These are phyloP conservation scores for Paragorgia papillata DNA, from an alignment of 92 coral and sea anemone genomes.

Conservation along the genomic window DNA sequence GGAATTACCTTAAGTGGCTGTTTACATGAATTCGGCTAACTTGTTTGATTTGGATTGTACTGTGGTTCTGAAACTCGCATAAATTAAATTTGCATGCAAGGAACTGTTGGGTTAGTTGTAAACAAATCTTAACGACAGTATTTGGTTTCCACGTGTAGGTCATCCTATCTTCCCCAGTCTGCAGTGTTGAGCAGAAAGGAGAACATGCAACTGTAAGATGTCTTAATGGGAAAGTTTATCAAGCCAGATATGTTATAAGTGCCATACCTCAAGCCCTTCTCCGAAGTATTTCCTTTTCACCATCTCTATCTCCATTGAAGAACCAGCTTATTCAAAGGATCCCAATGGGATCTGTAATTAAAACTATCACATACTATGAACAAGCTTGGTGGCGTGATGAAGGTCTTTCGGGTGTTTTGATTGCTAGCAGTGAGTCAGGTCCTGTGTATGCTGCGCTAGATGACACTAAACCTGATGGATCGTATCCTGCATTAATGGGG, in stretches of 20 bases:
- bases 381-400: conserved; percentile 86
- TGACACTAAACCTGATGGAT: conserved; percentile 95
- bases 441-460: conserved; percentile 93
- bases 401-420: conserved; percentile 73
- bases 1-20: too few relatives aligned
- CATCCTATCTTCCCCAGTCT: conserved; percentile 78
- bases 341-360: conserved; percentile 98
- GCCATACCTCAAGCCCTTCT: conserved; percentile 98
- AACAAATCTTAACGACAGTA: too few relatives aligned
- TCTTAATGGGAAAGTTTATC: conserved; percentile 78
- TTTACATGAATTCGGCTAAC: too few relatives aligned
- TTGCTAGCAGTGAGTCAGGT: conserved; percentile 75
- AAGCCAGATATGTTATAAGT: conserved; percentile 85
- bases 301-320: conserved; percentile 91
- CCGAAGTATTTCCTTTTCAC: conserved; percentile 80
- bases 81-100: too few relatives aligned
- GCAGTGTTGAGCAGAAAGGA: conserved; percentile 63
- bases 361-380: conserved; percentile 83
- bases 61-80: too few relatives aligned
- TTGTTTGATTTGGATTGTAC: too few relatives aligned
- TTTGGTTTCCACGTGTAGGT: conserved; percentile 67
- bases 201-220: conserved; percentile 80
- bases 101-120: too few relatives aligned
- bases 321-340: conserved; percentile 90
- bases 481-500: conserved; percentile 98